Base-by-base conservation (phyloP, 2,888 invertebrate species). In the Eupithecia tripunctaria region DNA sequence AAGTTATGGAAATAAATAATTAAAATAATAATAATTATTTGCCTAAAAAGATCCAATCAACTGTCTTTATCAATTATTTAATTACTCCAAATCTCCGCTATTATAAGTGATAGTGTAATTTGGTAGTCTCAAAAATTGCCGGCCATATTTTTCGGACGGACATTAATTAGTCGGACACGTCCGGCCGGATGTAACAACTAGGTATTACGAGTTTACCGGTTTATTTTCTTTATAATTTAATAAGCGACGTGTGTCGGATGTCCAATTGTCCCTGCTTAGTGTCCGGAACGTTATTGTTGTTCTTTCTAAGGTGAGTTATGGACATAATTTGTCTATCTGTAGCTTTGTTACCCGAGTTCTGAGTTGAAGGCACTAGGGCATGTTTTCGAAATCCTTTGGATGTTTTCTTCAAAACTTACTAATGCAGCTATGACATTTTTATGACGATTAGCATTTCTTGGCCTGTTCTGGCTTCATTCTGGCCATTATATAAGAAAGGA, bases 141-240 rank as follows among this genome's bases (percentile, higher is more conserved):
- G 27, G 60, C 29, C 15, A 60, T 60, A 41, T 64, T 41, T 59
- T 68, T 43, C 41, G 25, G 14, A 41, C 68, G 68, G 60, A 60
- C n/a, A 36, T 12, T 63, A 32, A 62, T 64, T 66, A 51, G 18
- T 27, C 60, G 29, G 32, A 64, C 66, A 67, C 62, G 56, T 71
- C 63, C 64, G 69, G 21, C 64, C 71, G 74, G 74, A 75, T 75
- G 64, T 70, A 67, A 64, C 71, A 70, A 67, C 71, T 63, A 56
- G 56, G 5, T 64, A 63, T 62, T 43, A 79, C 74, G 74, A 78
- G 71, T 81, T 81, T 84, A 88, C 88, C 85, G 85, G 89, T 88
- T 86, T 90, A 84, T 90, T 91, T 92, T 90, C 87, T 89, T 91
- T 89, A 88, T 91, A 91, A 93, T 93, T 92, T 91, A 93, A 92